These are phyloP conservation scores for Drosophila antonietae DNA, from an alignment of 2,888 invertebrate species.

Conservation along the genomic window DNA sequence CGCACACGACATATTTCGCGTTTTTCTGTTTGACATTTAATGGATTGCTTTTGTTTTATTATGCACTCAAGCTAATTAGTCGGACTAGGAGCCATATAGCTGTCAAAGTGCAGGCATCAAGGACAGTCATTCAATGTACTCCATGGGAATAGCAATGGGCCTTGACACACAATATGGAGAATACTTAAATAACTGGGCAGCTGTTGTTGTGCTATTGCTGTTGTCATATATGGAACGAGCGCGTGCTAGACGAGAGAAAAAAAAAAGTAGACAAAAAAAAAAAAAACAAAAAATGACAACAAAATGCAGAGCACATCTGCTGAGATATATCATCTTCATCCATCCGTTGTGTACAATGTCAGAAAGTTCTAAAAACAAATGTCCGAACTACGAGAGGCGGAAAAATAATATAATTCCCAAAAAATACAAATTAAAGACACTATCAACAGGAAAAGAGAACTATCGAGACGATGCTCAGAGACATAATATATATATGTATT, in stretches of 20 bases:
- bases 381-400: constrained; percentile 44
- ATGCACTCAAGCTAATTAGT: constrained; percentile 40
- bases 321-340: constrained; percentile 69
- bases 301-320: constrained; percentile 65
- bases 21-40: neutral
- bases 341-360: constrained; percentile 64
- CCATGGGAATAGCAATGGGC: constrained; percentile 17
- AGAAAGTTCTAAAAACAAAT: constrained; percentile 76
- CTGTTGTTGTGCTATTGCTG: neutral
- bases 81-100: neutral
- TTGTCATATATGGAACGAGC: constrained; percentile 33
- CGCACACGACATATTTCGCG: neutral
- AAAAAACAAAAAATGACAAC: constrained; percentile 31
- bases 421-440: constrained; percentile 15
- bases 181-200: constrained; percentile 15
- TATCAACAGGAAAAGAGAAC: constrained; percentile 42
- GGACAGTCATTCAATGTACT: constrained; percentile 17
- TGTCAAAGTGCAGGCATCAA: constrained; percentile 12
- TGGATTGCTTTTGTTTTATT: constrained; percentile 17
- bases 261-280: constrained; percentile 21
- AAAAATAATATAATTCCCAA: constrained; percentile 45
- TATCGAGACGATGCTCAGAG: neutral
- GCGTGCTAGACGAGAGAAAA: constrained; percentile 31
- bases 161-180: constrained; percentile 55
- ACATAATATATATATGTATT: too few relatives aligned